A percentile compares a stretch with the other conserved stretches of the same genome.
Conservation (phyloP, 1,140 invertebrate genomes). For the Marisa cornuarietis region DNA sequence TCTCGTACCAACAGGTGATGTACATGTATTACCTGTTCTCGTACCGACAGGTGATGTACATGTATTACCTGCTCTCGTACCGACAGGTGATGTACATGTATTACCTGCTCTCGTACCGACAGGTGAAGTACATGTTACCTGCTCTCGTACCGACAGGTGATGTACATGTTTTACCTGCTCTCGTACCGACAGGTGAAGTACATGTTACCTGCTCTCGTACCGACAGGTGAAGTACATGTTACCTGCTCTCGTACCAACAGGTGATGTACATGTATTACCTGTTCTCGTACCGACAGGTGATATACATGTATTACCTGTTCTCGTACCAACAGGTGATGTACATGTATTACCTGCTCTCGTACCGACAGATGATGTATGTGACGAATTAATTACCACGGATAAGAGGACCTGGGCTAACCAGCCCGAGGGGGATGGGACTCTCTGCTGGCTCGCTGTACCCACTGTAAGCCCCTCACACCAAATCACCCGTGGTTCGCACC, state of each 20-base stretch:
- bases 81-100: conserved; percentile 75
- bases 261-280: conserved; percentile 77
- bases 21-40: conserved; percentile 73
- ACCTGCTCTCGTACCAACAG: conserved; percentile 39
- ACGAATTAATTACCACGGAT: too few species aligned
- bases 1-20: conserved; percentile 67
- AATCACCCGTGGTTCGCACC: too few species aligned
- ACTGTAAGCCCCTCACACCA: too few species aligned
- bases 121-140: background rate
- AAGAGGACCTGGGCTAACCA: too few species aligned
- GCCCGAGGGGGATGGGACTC: too few species aligned
- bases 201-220: too few species aligned
- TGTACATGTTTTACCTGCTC: conserved; percentile 75
- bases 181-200: conserved; percentile 59
- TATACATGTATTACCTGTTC: background rate
- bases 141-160: conserved; percentile 62
- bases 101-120: conserved; percentile 66
- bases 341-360: conserved; percentile 71
- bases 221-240: background rate
- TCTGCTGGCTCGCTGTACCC: too few species aligned
- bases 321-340: conserved; percentile 70
- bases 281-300: conserved; percentile 46
- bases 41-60: conserved; percentile 41
- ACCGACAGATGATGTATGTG: too few species aligned
- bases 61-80: background rate